Base-by-base conservation (phyloP, 2,797 vertebrate species). In the Mormyrus proboscirostris region DNA sequence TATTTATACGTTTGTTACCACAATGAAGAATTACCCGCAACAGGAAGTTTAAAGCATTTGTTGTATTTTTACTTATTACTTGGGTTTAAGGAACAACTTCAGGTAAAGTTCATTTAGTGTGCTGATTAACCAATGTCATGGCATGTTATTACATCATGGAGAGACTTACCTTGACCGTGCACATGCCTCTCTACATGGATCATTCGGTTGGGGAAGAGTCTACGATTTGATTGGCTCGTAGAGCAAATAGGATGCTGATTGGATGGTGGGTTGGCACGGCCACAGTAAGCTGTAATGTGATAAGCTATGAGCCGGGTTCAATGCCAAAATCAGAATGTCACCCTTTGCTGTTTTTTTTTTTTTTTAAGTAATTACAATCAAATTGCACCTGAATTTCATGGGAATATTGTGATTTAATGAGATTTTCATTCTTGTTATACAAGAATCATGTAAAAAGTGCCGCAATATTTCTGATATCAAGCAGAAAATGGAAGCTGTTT, bases 381-480 rank as follows among this genome's bases (percentile, higher is more conserved):
- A 94, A 94, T 93, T 92, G 86, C 79, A 86, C 87, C 89, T 53
- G 79, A 69, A 53, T 87, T 94, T 95, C 94, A 93, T 94, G 89
- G 90, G 91, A 89, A 94, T 95, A 95, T 95, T 95, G 94, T 94
- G 91, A 90, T 91, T 76, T 76, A 91, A 94, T 14, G 89, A 96
- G 94, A 95, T 95, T 38, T 94, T 96, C 94, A 96, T 98, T 99
- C 99, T 99, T 99, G 99, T 99, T 96, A 97, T 99, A 98, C 99
- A 99, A 99, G 99, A 98, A 96, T 96, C 89, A 55, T 97, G 95
- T 97, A 96, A 96, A 97, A 97, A 96, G 94, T 94, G 55, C 90
- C 9, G 2, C 38, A 93, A 92, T 96, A 97, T 98, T 98, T 98
- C 97, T 98, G 97, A 98, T 97, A 95, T 98, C 95, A 96, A 96